These are phyloP conservation scores for Sycophila sp. DNA, from an alignment of 1,140 invertebrate species.

Conservation along the genomic window DNA sequence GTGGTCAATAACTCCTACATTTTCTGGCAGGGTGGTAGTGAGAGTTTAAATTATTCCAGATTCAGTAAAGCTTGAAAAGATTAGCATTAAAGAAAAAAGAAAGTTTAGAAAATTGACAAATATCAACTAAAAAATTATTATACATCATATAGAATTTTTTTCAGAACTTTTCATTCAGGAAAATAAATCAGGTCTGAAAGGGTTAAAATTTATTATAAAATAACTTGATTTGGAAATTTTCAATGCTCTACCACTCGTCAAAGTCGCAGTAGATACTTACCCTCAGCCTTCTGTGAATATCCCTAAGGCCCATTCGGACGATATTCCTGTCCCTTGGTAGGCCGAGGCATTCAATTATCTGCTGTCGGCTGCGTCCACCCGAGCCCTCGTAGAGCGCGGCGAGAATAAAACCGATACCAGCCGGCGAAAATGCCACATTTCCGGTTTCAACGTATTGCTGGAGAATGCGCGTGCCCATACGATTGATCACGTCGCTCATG, in stretches of 20 bases:
- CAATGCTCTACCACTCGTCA: neutral
- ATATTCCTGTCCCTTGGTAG: conserved; percentile 76
- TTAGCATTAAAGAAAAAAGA: too few species aligned
- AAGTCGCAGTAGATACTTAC: conserved; percentile 65
- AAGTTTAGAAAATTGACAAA: too few species aligned
- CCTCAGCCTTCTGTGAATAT: conserved; percentile 79
- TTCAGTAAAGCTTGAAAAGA: too few species aligned
- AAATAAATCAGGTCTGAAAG: too few species aligned
- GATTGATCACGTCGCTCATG: conserved; percentile 83
- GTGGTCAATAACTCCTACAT: too few species aligned
- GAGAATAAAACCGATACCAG: conserved; percentile 79
- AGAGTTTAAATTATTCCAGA: too few species aligned
- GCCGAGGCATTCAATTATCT: conserved; percentile 74
- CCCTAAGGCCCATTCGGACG: conserved; percentile 79
- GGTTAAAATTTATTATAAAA: too few species aligned
- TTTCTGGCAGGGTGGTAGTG: too few species aligned
- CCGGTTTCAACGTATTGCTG: conserved; percentile 70
- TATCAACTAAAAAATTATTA: too few species aligned
- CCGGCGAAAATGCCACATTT: conserved; percentile 86
- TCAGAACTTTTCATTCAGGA: too few species aligned
- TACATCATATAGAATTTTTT: too few species aligned
- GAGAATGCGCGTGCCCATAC: conserved; percentile 76
- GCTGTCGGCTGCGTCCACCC: conserved; percentile 72
- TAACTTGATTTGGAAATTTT: conserved; percentile 44
- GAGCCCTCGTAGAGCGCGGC: conserved; percentile 82